Base-by-base conservation (phyloP, 1,140 invertebrate species). In the Hyphantria cunea region DNA sequence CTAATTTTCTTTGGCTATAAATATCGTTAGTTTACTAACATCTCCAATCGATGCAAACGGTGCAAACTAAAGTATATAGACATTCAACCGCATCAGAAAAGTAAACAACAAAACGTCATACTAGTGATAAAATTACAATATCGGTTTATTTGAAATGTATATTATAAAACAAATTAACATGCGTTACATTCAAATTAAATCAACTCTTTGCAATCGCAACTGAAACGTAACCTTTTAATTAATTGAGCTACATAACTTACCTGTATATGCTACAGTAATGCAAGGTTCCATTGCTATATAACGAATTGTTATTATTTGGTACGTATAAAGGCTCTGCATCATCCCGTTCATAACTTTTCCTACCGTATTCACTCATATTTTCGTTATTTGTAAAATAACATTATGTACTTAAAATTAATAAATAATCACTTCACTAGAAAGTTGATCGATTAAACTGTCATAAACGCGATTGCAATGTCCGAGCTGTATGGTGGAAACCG, bases 241-340 rank as follows among this genome's bases (percentile, higher is more conserved):
- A 25, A 25, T 25, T 25, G 17, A 25, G 1, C 5, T 25, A 5
- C 17, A 25, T 25, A 25, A 25, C 17, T 25, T 70, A 91, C 90
- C 90, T 91, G 86, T 91, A 91, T 63, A 91, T 91, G 62, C 90
- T 91, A 77, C 85, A 90, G 68, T 91, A 91, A 65, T 86, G 84
- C 37, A 82, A 72, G n/a, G 85, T 88, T 54, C 85, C 85, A 67
- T 84, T 89, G 64, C 90, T 91, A 67, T 91, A 91, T 66, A 91
- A 79, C 6, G 90, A 91, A 64, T 90, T 84, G 66, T 88, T 86
- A 59, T 91, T 91, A 60, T 90, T 89, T 6, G 84, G 71, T 8
- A 74, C 75, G 63, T 89, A 90, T 60, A 85, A 60, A 9, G 76
- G 65, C 50, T 89, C 87, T 45, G 76, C 84, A 10, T 64, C 44